A percentile compares a stretch with the other conserved stretches of the same genome.
These are phyloP conservation scores for Nemoura dubitans DNA, from an alignment of 2,888 invertebrate genomes.

Conservation along the genomic window DNA sequence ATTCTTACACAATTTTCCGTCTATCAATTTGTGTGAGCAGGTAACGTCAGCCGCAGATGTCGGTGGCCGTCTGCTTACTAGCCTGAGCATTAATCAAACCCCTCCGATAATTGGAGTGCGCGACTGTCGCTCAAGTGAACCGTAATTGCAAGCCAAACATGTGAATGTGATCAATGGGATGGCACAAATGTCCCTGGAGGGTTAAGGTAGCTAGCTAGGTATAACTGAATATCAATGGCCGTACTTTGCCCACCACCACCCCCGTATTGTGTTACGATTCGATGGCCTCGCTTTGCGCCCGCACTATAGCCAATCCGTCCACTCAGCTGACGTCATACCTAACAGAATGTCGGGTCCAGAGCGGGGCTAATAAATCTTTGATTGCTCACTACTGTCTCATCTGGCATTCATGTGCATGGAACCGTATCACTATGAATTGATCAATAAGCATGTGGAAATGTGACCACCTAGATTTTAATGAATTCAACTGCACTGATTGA, in stretches of 20 bases:
- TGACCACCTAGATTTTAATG: background rate
- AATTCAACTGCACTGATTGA: background rate
- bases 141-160: conserved; percentile 1
- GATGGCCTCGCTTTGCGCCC: background rate
- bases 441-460: background rate
- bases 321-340: background rate
- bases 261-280: background rate
- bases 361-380: background rate
- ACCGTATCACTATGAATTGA: background rate
- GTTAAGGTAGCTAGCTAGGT: conserved; percentile 2
- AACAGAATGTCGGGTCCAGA: background rate
- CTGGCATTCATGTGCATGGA: background rate
- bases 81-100: background rate
- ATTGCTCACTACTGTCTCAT: background rate
- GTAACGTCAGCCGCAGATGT: background rate
- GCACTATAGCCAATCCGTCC: background rate
- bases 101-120: background rate
- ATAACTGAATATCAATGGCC: background rate
- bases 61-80: background rate
- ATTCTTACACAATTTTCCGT: background rate
- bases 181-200: background rate
- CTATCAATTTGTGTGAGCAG: background rate
- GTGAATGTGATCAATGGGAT: conserved; percentile 12
- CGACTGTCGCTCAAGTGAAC: background rate
- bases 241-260: background rate